These are phyloP conservation scores for Mormyrus hasselquistii DNA, from an alignment of 2,797 vertebrate genomes.

Conservation along the genomic window DNA sequence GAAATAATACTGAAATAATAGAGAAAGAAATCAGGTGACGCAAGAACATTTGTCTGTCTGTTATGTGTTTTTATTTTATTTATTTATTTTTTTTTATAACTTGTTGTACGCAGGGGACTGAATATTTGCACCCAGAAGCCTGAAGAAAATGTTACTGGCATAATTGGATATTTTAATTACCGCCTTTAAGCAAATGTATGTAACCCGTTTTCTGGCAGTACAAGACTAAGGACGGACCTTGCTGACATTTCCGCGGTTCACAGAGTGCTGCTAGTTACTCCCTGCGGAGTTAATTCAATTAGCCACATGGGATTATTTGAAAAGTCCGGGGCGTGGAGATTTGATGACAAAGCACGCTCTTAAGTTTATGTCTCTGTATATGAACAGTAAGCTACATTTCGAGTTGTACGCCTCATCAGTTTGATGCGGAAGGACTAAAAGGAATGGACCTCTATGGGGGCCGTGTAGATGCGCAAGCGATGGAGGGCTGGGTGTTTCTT, in stretches of 20 bases:
- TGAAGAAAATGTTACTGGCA: conserved; percentile 15
- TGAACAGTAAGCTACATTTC: background rate
- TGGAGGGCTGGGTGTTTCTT: background rate
- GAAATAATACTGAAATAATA: conserved; percentile 19
- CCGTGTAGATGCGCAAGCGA: background rate
- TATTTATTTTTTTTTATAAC: background rate
- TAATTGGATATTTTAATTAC: conserved; percentile 10
- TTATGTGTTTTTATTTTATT: background rate
- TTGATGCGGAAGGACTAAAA: background rate
- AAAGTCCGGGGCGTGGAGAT: background rate
- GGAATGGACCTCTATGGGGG: background rate
- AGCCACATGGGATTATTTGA: background rate
- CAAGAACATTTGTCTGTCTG: background rate
- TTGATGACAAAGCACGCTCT: background rate
- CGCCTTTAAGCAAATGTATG: background rate
- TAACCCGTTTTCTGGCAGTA: background rate
- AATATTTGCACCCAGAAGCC: background rate
- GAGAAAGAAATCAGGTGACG: conserved; percentile 23
- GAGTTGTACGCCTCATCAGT: background rate
- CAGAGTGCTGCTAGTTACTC: no score
- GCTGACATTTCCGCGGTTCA: background rate
- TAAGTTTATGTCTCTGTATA: background rate
- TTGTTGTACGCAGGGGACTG: background rate
- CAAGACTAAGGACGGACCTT: background rate
- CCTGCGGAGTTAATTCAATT: background rate